phyloP scores from a whole-genome alignment of 2,113 vertebrate genomes.

The Bungarus multicinctus region DNA sequence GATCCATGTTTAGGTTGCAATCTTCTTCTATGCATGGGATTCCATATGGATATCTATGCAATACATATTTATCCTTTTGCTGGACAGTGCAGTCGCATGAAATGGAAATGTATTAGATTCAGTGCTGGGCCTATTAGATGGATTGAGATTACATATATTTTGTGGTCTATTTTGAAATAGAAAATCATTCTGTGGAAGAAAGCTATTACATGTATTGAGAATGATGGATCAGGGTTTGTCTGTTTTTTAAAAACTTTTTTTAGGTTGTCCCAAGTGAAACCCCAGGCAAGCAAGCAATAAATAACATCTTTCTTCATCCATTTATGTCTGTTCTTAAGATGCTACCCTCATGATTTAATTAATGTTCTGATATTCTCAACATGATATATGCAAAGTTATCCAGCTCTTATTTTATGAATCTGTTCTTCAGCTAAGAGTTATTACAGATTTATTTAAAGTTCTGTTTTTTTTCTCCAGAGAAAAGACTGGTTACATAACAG shows the following conservation, averaged over 20 bases:
- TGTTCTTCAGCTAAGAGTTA: slow-evolving; percentile 16
- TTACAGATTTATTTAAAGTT: slow-evolving; percentile 38
- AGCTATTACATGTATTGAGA: not conserved
- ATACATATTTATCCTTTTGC: not conserved
- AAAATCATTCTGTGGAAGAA: not conserved
- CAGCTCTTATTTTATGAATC: not conserved
- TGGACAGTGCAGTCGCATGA: not conserved
- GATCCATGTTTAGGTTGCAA: not conserved
- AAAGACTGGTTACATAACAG: slow-evolving; percentile 31
- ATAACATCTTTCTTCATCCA: not conserved
- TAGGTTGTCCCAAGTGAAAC: not conserved
- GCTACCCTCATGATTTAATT: not conserved
- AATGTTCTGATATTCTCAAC: not conserved
- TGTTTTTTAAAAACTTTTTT: not conserved
- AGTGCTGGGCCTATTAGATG: not conserved
- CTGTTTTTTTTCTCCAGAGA: not conserved
- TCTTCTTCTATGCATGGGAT: not conserved
- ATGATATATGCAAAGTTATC: not conserved
- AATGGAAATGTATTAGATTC: not conserved
- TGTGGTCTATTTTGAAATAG: not conserved
- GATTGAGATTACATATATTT: not conserved
- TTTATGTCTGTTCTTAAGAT: not conserved
- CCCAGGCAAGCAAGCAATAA: not conserved
- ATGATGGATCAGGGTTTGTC: not conserved
- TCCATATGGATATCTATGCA: not conserved